Evolutionary conservation across 2,113 vertebrate genomes (phyloP).

Genomic region (Megaceryle maxima): DNA sequence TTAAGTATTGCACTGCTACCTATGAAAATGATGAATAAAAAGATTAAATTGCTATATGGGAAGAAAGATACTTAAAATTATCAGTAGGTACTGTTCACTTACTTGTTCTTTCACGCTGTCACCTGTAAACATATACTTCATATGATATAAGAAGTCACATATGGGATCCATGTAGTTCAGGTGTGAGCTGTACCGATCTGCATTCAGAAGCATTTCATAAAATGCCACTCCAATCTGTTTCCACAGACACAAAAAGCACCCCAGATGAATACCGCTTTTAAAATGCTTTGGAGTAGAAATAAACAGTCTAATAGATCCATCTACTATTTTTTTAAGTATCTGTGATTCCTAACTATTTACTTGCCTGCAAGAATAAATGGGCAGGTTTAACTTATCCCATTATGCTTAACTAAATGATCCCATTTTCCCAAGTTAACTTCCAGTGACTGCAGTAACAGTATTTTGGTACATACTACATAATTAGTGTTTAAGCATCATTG

Average conservation of each 20-base stretch:
- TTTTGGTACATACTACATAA: not conserved
- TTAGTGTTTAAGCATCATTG: not conserved
- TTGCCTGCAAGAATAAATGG: not conserved
- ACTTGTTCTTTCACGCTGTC: constrained; percentile 99
- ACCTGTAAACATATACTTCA: constrained; percentile 99
- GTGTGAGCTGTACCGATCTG: constrained; percentile 90
- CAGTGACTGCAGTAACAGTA: not conserved
- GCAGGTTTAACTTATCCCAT: not conserved
- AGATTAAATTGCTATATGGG: not conserved
- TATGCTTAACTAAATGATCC: not conserved
- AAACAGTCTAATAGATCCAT: not conserved
- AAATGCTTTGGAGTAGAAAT: not conserved
- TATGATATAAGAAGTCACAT: constrained; percentile 98
- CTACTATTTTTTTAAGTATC: not conserved
- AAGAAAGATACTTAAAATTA: not conserved
- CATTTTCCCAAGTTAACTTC: not conserved
- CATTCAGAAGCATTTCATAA: constrained; percentile 97
- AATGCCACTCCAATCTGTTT: constrained; percentile 95
- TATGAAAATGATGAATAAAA: not conserved
- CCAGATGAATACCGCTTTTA: not conserved
- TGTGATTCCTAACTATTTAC: not conserved
- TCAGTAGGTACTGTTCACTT: constrained; percentile 24
- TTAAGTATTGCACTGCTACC: not conserved
- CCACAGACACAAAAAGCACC: not conserved
- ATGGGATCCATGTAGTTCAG: constrained; percentile 96